Percentiles rank a stretch among this genome's conserved stretches.
These are phyloP conservation scores for Euproctis similis DNA, from an alignment of 2,888 invertebrate genomes.

Conservation along the genomic window DNA sequence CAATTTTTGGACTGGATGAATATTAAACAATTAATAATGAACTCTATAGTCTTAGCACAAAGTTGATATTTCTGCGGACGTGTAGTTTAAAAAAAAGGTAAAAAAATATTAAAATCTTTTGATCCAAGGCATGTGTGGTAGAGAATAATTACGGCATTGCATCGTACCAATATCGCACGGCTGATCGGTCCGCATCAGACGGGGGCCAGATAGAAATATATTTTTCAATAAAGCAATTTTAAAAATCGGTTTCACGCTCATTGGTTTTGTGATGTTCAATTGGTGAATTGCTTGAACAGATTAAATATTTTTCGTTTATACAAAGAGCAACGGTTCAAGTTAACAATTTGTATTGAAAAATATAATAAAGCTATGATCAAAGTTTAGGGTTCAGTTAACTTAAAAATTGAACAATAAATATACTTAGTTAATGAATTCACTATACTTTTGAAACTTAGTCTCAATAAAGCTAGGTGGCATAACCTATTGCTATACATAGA, in stretches of 20 bases:
- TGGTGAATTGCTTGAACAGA: too few relatives aligned
- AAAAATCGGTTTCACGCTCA: slow-evolving; percentile 8
- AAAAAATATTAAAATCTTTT: slow-evolving; percentile 7
- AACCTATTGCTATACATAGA: too few relatives aligned
- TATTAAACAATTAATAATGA: slow-evolving; percentile 6
- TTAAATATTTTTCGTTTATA: too few relatives aligned
- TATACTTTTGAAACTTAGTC: too few relatives aligned
- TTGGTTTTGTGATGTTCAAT: slow-evolving; percentile 12
- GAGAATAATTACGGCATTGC: slow-evolving; percentile 30
- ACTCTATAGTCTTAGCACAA: slow-evolving; percentile 12
- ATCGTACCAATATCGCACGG: slow-evolving; percentile 34
- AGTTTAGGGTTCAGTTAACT: too few relatives aligned
- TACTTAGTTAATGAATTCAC: too few relatives aligned
- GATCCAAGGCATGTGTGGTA: slow-evolving; percentile 28
- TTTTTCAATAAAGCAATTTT: slow-evolving; percentile 27
- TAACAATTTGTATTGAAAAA: too few relatives aligned
- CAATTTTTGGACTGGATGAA: slow-evolving; percentile 40
- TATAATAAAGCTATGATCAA: too few relatives aligned
- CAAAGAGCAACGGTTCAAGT: too few relatives aligned
- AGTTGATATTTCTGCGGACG: slow-evolving; percentile 16
- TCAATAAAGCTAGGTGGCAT: too few relatives aligned
- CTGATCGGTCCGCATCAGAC: slow-evolving; percentile 27
- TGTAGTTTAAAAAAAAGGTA: slow-evolving; percentile 13
- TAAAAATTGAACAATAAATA: too few relatives aligned
- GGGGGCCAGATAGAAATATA: slow-evolving; percentile 23